Evolutionary conservation across 1,140 invertebrate genomes (phyloP), one percentile per base, ranked within the genome.

Genomic region (Gryon sp.): DNA sequence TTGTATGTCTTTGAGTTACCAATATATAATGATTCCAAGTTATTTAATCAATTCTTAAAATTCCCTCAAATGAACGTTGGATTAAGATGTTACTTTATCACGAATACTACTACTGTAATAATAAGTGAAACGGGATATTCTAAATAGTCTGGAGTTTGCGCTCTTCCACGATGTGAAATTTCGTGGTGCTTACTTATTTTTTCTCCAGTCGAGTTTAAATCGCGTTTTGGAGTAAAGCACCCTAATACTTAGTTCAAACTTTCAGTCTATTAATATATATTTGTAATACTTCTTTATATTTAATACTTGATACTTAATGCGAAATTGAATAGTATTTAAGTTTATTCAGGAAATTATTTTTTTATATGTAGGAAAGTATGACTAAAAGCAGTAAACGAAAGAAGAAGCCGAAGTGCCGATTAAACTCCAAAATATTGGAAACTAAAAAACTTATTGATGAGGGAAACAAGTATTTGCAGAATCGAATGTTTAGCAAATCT

Each of bases 381-480:
- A 9, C 50, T 11, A 34, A 28, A 3, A 32, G 11, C 2, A 60
- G 28, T 11, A 72, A 62, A 40, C 18, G 11, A 24, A 73, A 46
- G 20, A 48, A 55, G 12, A 63, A 72, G 28, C 18, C 48, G 4
- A 59, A 59, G n/a, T 19, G 18, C 5, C 53, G 12, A 16, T 28
- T 45, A 7, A 40, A 46, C 57, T 3, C 18, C 2, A 73, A 73
- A 18, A 4, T 14, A 34, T 38, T 80, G 5, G 79, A 81, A 76
- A 91, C 91, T 14, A 91, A 93, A 79, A 73, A 91, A 11, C 84
- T 91, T 50, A 90, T 92, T 14, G 93, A 94, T 81, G 93, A 94
- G 84, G 93, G 93, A 12, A 90, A 90, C 0, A 92, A 91, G 57
- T 92, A 94, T 76, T 88, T 93, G 66, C 94, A 94, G 87, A 91